A percentile compares a stretch with the other conserved stretches of the same genome.
These are phyloP conservation scores for Gobionotothen gibberifrons DNA, from an alignment of 2,797 vertebrate genomes.

Conservation along the genomic window DNA sequence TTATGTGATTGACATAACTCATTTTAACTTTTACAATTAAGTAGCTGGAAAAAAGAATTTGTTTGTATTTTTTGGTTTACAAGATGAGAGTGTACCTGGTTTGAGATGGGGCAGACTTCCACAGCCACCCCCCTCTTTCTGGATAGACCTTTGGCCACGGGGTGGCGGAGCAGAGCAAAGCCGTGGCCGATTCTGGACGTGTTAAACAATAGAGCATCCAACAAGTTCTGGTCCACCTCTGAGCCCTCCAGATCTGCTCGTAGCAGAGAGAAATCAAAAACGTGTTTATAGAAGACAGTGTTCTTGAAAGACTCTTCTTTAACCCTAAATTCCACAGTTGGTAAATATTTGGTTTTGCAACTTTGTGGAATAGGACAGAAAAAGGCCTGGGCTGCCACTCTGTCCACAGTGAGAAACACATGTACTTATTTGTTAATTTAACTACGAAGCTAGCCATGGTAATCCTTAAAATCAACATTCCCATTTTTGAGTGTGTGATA, in stretches of 20 bases:
- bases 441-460: neutral
- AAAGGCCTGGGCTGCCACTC: neutral
- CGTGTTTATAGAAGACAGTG: neutral
- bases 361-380: neutral
- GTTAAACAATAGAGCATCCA: conserved; percentile 92
- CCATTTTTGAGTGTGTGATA: neutral
- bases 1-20: too few species aligned
- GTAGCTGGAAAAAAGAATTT: neutral
- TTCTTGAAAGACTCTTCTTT: neutral
- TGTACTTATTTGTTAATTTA: neutral
- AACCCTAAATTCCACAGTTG: neutral
- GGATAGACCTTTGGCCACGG: conserved; percentile 82
- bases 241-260: conserved; percentile 71
- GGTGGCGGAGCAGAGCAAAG: conserved; percentile 89
- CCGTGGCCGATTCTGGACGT: conserved; percentile 94
- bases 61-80: neutral
- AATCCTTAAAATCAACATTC: neutral
- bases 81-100: conserved; percentile 84
- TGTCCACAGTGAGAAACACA: neutral
- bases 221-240: conserved; percentile 84
- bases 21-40: neutral
- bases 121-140: conserved; percentile 86
- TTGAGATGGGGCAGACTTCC: conserved; percentile 95
- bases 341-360: neutral
- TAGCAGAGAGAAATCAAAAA: neutral